Evolutionary conservation across 2,888 invertebrate genomes (phyloP), one percentile per base, ranked within the genome.

Genomic region (Spisula solida): DNA sequence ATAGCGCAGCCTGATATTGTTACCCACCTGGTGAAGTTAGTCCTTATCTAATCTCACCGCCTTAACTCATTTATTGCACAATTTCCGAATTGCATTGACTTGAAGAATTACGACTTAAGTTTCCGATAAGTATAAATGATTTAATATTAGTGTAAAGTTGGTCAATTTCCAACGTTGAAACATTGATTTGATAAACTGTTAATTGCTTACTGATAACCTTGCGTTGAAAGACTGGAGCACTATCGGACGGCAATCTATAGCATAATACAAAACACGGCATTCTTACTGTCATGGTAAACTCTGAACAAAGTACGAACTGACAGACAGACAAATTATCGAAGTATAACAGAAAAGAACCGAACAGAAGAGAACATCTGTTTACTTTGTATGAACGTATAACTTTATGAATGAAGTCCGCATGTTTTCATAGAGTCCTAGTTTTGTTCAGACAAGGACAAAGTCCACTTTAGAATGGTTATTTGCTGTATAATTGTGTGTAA

Each of bases 31-130:
- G n/a, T 85, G 41, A 41, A 79, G 78, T 47, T n/a, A 16, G 10
- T 29, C 1, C 79, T 85, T 85, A 85, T 85, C 85, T 85, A 51
- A 85, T 85, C 85, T 56, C n/a, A 8, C n/a, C n/a, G 55, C 75
- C 51, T 75, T 56, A 56, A 79, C 85, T 85, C 56, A 56, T 85
- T 85, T 85, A 85, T 79, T 85, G 85, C 85, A 85, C 79, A 85
- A 85, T 85, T 85, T 85, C 79, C 85, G 55, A 85, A 79, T 55
- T 56, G 79, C 85, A 85, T 85, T 85, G 56, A 85, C 79, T 85
- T 78, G 34, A 41, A 55, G 55, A 85, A 85, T 83, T 56, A 79
- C 85, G 85, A 79, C 85, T 85, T 79, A 56, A 79, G 85, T 85
- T 85, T 85, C 78, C 70, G 85, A 85, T 85, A 85, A 85, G 85